phyloP scores from a whole-genome alignment of 2,888 invertebrate genomes.

The Drosophila longiperda region DNA sequence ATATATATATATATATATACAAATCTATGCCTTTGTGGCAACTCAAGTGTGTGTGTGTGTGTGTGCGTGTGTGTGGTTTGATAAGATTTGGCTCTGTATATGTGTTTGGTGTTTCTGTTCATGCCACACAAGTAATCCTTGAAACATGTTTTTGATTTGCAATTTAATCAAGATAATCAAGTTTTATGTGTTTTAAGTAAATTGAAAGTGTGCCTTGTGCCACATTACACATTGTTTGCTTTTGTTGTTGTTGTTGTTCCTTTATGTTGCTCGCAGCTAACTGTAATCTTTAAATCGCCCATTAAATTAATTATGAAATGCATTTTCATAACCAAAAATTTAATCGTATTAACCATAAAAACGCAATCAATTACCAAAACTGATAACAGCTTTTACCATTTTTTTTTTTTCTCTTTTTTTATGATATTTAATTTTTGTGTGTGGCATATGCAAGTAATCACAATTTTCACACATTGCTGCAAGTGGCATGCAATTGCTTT shows the following conservation, averaged over 20 bases:
- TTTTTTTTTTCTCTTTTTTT: neutral
- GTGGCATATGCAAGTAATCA: conserved; percentile 37
- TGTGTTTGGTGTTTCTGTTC: conserved; percentile 30
- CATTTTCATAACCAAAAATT: conserved; percentile 64
- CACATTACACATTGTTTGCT: conserved; percentile 70
- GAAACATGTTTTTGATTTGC: conserved; percentile 81
- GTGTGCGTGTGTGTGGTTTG: conserved; percentile 49
- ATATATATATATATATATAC: conserved; percentile 37
- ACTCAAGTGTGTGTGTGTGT: conserved; percentile 11
- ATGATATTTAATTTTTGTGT: neutral
- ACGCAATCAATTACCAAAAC: conserved; percentile 58
- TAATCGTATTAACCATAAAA: conserved; percentile 7
- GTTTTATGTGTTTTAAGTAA: conserved; percentile 80
- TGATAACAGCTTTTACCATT: neutral
- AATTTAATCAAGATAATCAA: conserved; percentile 82
- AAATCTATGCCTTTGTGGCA: conserved; percentile 45
- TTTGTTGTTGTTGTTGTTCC: conserved; percentile 18
- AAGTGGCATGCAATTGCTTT: conserved; percentile 60
- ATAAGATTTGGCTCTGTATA: conserved; percentile 56
- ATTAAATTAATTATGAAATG: conserved; percentile 69
- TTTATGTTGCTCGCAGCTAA: conserved; percentile 20
- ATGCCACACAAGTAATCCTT: conserved; percentile 73
- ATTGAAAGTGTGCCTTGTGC: conserved; percentile 78
- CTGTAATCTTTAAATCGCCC: conserved; percentile 74
- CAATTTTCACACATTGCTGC: conserved; percentile 54